Evolutionary conservation across 2,113 vertebrate genomes (phyloP).

Genomic region (Circaetus cinerascens): DNA sequence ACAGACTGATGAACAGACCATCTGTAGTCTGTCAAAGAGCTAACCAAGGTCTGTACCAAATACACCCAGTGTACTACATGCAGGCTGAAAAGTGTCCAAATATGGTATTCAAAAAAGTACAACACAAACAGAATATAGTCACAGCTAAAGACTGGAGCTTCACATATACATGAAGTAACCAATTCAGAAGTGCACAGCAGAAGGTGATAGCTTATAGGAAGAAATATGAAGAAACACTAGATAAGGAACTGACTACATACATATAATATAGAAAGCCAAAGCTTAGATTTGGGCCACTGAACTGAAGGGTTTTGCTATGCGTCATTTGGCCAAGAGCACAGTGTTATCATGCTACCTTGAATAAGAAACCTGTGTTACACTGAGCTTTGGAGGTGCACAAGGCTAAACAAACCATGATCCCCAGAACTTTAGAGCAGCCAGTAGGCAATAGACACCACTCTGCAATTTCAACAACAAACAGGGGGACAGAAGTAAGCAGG

Average conservation of each 20-base stretch:
- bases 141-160: not conserved
- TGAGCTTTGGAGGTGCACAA: not conserved
- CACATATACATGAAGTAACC: fast-evolving
- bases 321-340: not conserved
- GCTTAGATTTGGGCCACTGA: not conserved
- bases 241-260: not conserved
- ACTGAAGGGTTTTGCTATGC: not conserved
- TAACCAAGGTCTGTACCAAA: not conserved
- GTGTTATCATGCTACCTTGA: not conserved
- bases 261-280: not conserved
- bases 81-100: not conserved
- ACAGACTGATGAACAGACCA: not conserved
- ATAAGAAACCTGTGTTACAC: not conserved
- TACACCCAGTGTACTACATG: fast-evolving
- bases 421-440: not conserved
- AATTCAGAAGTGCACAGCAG: not conserved
- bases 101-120: not conserved
- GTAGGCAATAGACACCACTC: not conserved
- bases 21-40: not conserved
- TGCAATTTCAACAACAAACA: not conserved
- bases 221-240: not conserved
- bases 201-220: not conserved
- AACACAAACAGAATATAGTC: not conserved
- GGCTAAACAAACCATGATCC: not conserved
- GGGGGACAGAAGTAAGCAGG: not conserved